Evolutionary conservation across 2,888 invertebrate species (phyloP), one percentile per base, ranked within the genome.

Genomic region (Dolichopus griseipennis): DNA sequence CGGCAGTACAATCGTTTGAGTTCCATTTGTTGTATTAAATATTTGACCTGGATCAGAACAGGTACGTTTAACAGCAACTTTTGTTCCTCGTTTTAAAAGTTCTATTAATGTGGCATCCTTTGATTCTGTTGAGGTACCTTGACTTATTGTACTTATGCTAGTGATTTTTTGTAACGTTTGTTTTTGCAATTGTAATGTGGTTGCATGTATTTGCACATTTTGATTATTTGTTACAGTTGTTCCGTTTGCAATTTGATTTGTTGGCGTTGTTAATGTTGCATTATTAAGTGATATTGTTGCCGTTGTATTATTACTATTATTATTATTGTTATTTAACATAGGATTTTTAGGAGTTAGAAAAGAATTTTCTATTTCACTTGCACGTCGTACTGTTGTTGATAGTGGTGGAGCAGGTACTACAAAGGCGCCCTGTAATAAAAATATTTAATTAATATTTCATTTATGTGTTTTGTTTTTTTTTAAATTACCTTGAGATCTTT

Each of bases 31-130:
- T 75, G 78, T 83, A 75, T 75, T 77, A 22, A 79, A 78, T 34
- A 78, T 76, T 78, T 89, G 87, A 0, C 90, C 89, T 0, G 71
- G 72, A 77, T 91, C 90, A 22, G 90, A 90, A 69, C 88, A 69
- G 66, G 90, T 86, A 74, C 90, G 84, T 81, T 91, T 91, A 21
- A 92, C 91, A 61, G 87, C 87, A 79, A 86, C 85, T 82, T 87
- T 88, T 27, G 85, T 83, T 64, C 88, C 88, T 71, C 88, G 85
- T 81, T 91, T 92, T 66, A 92, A 83, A 68, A 92, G 83, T 79
- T 91, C 92, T 71, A 91, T 91, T 64, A 92, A 83, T 6, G 91
- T 90, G 70, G 91, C 91, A 72, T 91, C 91, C 79, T 90, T 89
- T 64, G 82, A 78, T 72, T 82, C 80, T 64, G 76, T 76, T 67